Evolutionary conservation across 2,888 invertebrate genomes (phyloP).

Genomic region (Pandemis cinnamomeana): DNA sequence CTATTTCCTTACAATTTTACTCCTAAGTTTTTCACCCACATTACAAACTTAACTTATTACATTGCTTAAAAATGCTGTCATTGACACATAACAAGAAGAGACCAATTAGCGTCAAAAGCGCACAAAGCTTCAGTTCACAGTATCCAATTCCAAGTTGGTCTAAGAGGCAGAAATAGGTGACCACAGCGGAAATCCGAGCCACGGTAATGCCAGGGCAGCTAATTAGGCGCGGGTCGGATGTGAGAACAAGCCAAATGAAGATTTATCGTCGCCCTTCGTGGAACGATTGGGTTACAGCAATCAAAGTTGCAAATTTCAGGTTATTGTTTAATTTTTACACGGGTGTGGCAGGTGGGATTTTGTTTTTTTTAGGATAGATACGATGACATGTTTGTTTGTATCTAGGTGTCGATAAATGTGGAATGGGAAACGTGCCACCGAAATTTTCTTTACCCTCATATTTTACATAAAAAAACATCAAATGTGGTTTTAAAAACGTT

Average conservation of each 20-base stretch:
- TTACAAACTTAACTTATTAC: no score
- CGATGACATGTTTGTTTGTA: no score
- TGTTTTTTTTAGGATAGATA: neutral
- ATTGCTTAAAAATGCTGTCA: neutral
- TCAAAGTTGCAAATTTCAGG: constrained; percentile 36
- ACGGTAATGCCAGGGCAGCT: constrained; percentile 36
- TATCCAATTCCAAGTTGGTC: constrained; percentile 37
- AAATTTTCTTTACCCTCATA: no score
- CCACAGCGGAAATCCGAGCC: constrained; percentile 43
- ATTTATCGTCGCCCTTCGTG: constrained; percentile 44
- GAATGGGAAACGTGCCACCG: no score
- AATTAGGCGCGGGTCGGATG: constrained; percentile 45
- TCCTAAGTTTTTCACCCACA: no score
- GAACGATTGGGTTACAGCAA: constrained; percentile 30
- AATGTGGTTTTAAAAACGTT: no score
- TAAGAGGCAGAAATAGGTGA: constrained; percentile 40
- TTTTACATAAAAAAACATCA: no score
- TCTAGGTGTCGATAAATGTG: no score
- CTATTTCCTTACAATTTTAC: no score
- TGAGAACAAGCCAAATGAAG: constrained; percentile 47
- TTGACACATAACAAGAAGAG: constrained; percentile 2
- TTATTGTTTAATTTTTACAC: constrained; percentile 34
- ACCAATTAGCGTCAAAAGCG: constrained; percentile 24
- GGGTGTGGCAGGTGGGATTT: neutral
- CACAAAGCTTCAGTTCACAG: constrained; percentile 27